Evolutionary conservation across 2,113 vertebrate species (phyloP), one percentile per base, ranked within the genome.

Genomic region (Cyprinodon brontotheroides): DNA sequence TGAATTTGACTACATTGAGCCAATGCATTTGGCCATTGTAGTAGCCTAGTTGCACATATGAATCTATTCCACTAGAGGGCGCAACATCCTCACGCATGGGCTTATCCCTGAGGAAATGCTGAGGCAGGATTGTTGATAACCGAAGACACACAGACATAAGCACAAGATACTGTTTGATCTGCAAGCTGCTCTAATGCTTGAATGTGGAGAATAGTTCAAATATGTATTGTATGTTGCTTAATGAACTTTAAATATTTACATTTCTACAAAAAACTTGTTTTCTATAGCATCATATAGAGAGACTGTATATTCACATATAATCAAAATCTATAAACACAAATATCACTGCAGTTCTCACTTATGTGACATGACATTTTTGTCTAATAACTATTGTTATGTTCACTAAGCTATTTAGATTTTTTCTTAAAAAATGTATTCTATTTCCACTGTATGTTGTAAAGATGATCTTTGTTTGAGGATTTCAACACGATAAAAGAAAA

Each of bases 21-120:
- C n/a, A 9, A 20, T 53, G 4, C 4, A 8, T 6, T 9, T n/a
- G 50, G 17, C 20, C 6, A n/a, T 1, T 9, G 20, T 57, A 20
- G 50, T n/a, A n/a, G 29, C 29, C 29, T 1, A 29, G 2, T 39
- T 88, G 90, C 72, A 81, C 57, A 17, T 65, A 0, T 4, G 1
- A 3, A 29, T 0, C 43, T 14, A 0, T 0, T 64, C 68, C 91
- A 80, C 87, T 79, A 93, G 92, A n/a, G 81, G 91, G 86, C 36
- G 87, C 76, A 70, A 70, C 83, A 82, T 47, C n/a, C 89, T 82
- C 72, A 88, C 75, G 53, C 20, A 82, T 89, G 65, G 36, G 29
- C 17, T 37, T 47, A 22, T 14, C 11, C 41, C n/a, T 11, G 14
- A 6, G 38, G 41, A 41, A 7, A 11, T n/a, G 11, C 36, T 13